Percentiles rank a stretch among this genome's conserved stretches.
Evolutionary conservation across 2,888 invertebrate genomes (phyloP).

Genomic region (Lacanobia oleracea): DNA sequence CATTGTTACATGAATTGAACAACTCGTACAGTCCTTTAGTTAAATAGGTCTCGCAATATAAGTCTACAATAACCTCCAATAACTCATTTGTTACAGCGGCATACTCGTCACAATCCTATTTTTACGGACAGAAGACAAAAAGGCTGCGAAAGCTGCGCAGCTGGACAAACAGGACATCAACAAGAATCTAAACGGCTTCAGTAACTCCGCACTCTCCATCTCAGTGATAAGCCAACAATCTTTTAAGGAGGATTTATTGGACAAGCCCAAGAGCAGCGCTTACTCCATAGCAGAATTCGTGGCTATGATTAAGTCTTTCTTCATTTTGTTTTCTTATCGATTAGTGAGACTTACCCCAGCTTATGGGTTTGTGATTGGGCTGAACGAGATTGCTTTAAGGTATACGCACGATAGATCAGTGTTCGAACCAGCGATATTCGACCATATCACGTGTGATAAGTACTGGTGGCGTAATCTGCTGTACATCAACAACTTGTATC

Average conservation of each 20-base stretch:
- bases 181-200: conserved; percentile 87
- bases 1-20: conserved; percentile 4
- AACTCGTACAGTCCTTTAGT: conserved; percentile 15
- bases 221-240: conserved; percentile 87
- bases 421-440: conserved; percentile 93
- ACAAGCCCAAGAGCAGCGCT: conserved; percentile 78
- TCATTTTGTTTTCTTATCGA: conserved; percentile 89
- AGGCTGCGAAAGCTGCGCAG: conserved; percentile 76
- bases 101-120: conserved; percentile 94
- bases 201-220: conserved; percentile 83
- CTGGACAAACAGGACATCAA: conserved; percentile 79
- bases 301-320: conserved; percentile 85
- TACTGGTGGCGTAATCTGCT: conserved; percentile 97
- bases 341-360: conserved; percentile 95
- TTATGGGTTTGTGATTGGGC: conserved; percentile 94
- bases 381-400: conserved; percentile 93
- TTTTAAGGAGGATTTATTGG: conserved; percentile 85
- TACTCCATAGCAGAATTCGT: conserved; percentile 81
- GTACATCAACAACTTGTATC: conserved; percentile 95
- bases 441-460: conserved; percentile 93
- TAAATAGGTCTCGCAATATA: conserved; percentile 1
- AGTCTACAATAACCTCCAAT: conserved; percentile 33
- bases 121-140: conserved; percentile 91
- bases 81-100: conserved; percentile 90
- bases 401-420: conserved; percentile 94